Base-by-base conservation (phyloP, 2,797 vertebrate species). In the Eremophila alpestris region DNA sequence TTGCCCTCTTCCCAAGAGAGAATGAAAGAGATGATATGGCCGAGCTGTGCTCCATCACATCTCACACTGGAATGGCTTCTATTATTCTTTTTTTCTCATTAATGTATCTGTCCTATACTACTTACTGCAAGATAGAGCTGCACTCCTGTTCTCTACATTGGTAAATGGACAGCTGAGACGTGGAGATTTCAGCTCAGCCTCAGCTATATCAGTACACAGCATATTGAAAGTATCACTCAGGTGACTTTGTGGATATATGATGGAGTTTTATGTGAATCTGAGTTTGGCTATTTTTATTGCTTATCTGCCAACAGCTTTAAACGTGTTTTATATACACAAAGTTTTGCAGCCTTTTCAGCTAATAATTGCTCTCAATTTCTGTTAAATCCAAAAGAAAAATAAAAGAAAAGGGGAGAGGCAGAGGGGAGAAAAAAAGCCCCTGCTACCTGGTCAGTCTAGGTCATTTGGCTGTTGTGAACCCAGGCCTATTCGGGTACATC, bases 401-500 rank as follows among this genome's bases (percentile, higher is more conserved):
- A n/a, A n/a, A n/a, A n/a, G n/a, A n/a, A n/a, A n/a, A n/a, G n/a
- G n/a, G n/a, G n/a, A n/a, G n/a, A n/a, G 59, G 5, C 14, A 64
- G 21, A 46, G 4, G 17, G 6, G 11, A 3, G 5, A 19, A 22
- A 36, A 32, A 38, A 51, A 21, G 0, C 1, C 9, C 14, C 2
- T 19, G 5, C 7, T 73, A 13, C 18, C 36, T 55, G 21, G 11
- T 63, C 38, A 64, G n/a, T 30, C 18, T 51, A 43, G 22, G 5
- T 73, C 5, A 29, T 9, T 41, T 58, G 16, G 7, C 82, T 87
- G 38, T n/a, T 5, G 3, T 49, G 55, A 79, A 10, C 43, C 20
- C 11, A 52, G 19, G 34, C 15, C 34, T 26, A 64, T 87, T 73
- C 3, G 4, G 4, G 18, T 54, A 26, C 11, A 36, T 23, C 7